Percentiles rank a stretch among this genome's conserved stretches.
Conservation (phyloP, 2,113 vertebrate genomes). For the Haemorhous mexicanus region DNA sequence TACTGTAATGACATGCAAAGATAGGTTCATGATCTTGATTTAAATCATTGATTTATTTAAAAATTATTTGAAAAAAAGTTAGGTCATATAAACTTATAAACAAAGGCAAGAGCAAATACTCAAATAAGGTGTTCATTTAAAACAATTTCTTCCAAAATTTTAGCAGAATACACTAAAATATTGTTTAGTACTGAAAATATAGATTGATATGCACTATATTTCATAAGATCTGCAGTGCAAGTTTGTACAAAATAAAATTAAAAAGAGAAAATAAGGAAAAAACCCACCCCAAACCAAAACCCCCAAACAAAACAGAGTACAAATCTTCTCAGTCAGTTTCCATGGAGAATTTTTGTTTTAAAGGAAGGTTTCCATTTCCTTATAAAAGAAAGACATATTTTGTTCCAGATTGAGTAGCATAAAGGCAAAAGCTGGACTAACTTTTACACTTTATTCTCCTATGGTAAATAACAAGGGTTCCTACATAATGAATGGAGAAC, state of each 20-base stretch:
- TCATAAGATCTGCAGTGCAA: neutral
- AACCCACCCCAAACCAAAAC: fast-evolving
- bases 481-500: neutral
- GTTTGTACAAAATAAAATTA: neutral
- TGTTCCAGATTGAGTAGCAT: neutral
- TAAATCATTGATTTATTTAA: neutral
- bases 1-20: neutral
- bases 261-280: neutral
- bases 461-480: neutral
- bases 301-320: neutral
- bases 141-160: neutral
- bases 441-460: neutral
- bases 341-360: neutral
- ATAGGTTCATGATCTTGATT: neutral
- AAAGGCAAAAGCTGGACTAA: neutral
- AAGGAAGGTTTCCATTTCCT: neutral
- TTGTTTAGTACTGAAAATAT: neutral
- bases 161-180: neutral
- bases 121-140: neutral
- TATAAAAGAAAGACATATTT: neutral
- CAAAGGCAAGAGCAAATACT: neutral
- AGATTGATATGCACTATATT: neutral
- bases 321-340: neutral
- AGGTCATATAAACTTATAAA: neutral
- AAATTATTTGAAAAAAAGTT: neutral